Evolutionary conservation across 2,888 invertebrate genomes (phyloP).

Genomic region (Agelastica alni): DNA sequence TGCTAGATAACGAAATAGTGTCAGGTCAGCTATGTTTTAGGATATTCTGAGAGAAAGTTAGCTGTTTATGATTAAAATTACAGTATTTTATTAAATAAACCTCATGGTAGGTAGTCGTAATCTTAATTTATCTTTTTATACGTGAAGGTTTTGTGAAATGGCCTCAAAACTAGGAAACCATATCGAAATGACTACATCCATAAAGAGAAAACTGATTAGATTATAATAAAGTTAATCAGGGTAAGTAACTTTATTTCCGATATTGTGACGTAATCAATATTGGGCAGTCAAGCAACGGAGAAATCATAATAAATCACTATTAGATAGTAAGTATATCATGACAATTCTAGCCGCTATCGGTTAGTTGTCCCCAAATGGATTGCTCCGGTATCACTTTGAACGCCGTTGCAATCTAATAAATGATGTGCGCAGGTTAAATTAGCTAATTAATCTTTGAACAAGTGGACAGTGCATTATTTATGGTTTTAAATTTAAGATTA

Average conservation of each 20-base stretch:
- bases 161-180: too few species aligned
- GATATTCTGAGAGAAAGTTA: too few species aligned
- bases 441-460: slow-evolving; percentile 28
- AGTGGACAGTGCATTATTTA: neutral
- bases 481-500: too few species aligned
- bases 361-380: slow-evolving; percentile 38
- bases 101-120: too few species aligned
- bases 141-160: too few species aligned
- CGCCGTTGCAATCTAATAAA: slow-evolving; percentile 31
- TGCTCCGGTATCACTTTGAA: slow-evolving; percentile 38
- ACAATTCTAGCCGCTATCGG: slow-evolving; percentile 32
- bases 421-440: slow-evolving; percentile 31
- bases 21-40: too few species aligned
- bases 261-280: slow-evolving; percentile 33
- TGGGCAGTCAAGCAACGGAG: slow-evolving; percentile 17
- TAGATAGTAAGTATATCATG: slow-evolving; percentile 39
- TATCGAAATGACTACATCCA: too few species aligned
- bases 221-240: slow-evolving; percentile 9
- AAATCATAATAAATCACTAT: slow-evolving; percentile 37
- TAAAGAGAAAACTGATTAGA: neutral
- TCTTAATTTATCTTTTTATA: too few species aligned
- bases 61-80: too few species aligned
- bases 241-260: slow-evolving; percentile 23
- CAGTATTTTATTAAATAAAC: too few species aligned
- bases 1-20: too few species aligned